Base-by-base conservation (phyloP, 2,113 vertebrate genomes). In the Notothenia coriiceps region DNA sequence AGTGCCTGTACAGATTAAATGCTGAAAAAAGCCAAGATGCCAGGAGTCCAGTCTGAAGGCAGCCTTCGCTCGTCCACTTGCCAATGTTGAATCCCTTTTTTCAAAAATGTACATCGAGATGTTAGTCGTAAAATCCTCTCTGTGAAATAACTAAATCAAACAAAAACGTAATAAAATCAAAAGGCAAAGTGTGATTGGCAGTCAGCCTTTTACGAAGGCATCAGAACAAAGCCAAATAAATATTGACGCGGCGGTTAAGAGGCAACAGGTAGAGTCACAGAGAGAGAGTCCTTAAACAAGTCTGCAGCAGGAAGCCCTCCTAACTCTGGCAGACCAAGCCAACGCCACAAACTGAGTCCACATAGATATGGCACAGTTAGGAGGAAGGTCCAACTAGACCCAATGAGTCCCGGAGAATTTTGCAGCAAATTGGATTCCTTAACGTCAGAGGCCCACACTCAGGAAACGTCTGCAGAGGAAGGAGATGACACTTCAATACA, bases 181-280 rank as follows among this genome's bases (percentile, higher is more conserved):
- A 91, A 85, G 79, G 87, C 86, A 47, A 62, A 79, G 57, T 67
- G 92, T 94, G 92, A 94, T 92, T 95, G 96, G 96, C 95, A 96
- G 93, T 86, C 79, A 54, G 69, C 82, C 82, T 96, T 94, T 93
- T 93, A 96, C 94, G 44, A 97, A 96, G 91, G 95, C 95, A 94
- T 96, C 91, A 95, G 95, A 95, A 95, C 94, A 94, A 96, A 96
- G 95, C 96, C 96, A 96, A 96, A 96, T 96, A 96, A 97, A 97
- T 96, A 92, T 90, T 14, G 92, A 96, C 94, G 96, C 89, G 95
- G 96, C 95, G 95, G 95, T 95, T 71, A 82, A 90, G 96, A 96
- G 95, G 96, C 96, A 96, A 97, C 96, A 96, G 95, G 95, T 95
- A 66, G 80, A 96, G 94, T 95, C 95, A 95, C 96, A 94, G 95